A percentile compares a stretch with the other conserved stretches of the same genome.
Conservation (phyloP, 2,113 vertebrate species). For the Cyanistes caeruleus region DNA sequence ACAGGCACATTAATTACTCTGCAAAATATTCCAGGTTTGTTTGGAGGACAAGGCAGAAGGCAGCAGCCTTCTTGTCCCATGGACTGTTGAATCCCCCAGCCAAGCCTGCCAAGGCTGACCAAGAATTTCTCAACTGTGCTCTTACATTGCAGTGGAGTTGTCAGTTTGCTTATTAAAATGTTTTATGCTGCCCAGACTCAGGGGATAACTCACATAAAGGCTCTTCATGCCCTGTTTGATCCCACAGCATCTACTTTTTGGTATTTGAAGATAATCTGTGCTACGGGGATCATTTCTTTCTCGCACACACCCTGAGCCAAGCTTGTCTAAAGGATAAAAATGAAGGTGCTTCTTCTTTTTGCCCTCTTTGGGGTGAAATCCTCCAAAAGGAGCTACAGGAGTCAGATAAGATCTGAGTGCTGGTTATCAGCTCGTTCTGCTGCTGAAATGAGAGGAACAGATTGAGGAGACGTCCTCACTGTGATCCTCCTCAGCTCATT, state of each 20-base stretch:
- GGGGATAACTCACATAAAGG: not conserved
- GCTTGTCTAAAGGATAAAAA: not conserved
- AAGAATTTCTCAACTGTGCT: constrained; percentile 20
- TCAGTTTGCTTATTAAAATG: constrained; percentile 1
- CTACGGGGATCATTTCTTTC: not conserved
- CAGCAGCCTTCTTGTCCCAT: not conserved
- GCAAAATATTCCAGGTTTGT: not conserved
- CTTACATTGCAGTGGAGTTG: not conserved
- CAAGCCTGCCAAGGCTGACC: not conserved
- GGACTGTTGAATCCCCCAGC: not conserved
- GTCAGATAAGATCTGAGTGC: not conserved
- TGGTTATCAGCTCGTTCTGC: not conserved
- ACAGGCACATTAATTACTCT: not conserved
- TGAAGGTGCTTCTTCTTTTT: not conserved
- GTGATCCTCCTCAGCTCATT: not conserved
- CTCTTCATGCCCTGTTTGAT: not conserved
- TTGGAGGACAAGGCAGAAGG: not conserved
- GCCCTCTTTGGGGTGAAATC: not conserved
- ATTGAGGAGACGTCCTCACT: not conserved
- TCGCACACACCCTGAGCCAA: not conserved
- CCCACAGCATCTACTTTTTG: not conserved
- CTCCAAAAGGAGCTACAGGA: not conserved
- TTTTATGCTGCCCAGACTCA: not conserved
- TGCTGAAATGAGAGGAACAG: not conserved
- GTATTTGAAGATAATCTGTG: not conserved